A percentile compares a stretch with the other conserved stretches of the same genome.
Evolutionary conservation across 1,140 invertebrate genomes (phyloP).

Genomic region (Whitmania pigra): DNA sequence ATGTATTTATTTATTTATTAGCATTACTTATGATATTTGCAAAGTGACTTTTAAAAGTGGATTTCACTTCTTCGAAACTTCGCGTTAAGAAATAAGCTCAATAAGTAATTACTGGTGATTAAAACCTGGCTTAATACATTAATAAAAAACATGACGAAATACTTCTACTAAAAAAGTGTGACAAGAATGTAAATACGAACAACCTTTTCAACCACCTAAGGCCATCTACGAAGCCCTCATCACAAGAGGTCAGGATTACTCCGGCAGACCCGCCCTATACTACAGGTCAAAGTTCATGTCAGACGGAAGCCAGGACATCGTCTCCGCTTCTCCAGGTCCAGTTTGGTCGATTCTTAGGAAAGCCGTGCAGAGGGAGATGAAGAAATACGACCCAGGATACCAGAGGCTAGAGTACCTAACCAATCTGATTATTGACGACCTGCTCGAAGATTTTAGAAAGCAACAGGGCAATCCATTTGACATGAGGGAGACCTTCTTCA

Average conservation of each 20-base stretch:
- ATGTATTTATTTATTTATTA: no score
- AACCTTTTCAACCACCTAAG: background rate
- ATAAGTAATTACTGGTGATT: no score
- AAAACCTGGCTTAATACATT: no score
- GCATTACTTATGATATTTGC: no score
- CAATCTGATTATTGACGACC: conserved; percentile 8
- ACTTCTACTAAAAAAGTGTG: no score
- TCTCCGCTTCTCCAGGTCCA: background rate
- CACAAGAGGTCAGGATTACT: background rate
- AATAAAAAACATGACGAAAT: no score
- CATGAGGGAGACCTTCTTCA: background rate
- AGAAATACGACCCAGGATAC: conserved; percentile 2
- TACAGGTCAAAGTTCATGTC: conserved; percentile 16
- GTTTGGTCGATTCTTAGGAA: conserved; percentile 5
- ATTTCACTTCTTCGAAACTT: no score
- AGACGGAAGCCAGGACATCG: conserved; percentile 11
- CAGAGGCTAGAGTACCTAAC: conserved; percentile 7
- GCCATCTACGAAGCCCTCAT: conserved; percentile 14
- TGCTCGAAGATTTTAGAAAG: background rate
- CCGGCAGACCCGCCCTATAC: conserved; percentile 2
- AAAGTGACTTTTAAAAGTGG: no score
- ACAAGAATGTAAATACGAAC: no score
- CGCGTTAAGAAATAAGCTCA: no score
- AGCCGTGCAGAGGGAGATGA: conserved; percentile 11
- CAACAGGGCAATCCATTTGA: background rate